Evolutionary conservation across 2,113 vertebrate species (phyloP), one percentile per base, ranked within the genome.

Genomic region (Antechinus flavipes): DNA sequence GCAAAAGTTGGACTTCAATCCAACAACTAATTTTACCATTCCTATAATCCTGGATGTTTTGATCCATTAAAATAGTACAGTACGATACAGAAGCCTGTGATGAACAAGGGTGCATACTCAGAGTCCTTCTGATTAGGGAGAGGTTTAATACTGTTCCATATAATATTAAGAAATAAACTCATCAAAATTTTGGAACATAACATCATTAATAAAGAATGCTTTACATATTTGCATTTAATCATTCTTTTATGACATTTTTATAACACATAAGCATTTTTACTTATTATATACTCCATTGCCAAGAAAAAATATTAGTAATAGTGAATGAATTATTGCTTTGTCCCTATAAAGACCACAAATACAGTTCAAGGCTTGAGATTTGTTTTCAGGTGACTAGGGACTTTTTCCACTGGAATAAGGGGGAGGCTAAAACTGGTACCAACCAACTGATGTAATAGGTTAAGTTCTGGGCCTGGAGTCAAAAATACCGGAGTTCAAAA

Each of bases 161-260:
- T 91, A 91, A 89, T 54, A 93, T 89, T 53, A 90, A 23, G 50
- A 2, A 53, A 61, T 54, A 84, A 92, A 95, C 90, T 90, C 49
- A 58, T 54, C 30, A 93, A 93, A 89, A 52, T 42, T 49, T 1
- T 91, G 54, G 94, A 84, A 91, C 91, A 94, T 68, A 93, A 49
- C 58, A 26, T 84, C 46, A 25, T 19, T 27, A 94, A 47, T 5
- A 84, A 92, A 5, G 2, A 90, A 54, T 92, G 91, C 0, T 42
- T 93, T 94, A 91, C 7, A 94, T 56, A 94, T 90, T 47, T 92
- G 12, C 0, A 2, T 0, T 90, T 76, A 56, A 49, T 94, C 76
- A 91, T n/a, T 90, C 46, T 56, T 6, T 42, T 92, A 2, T 96
- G 54, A 93, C 93, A 93, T 49, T 94, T 95, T 49, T 92, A 92